A percentile compares a stretch with the other conserved stretches of the same genome.
These are phyloP conservation scores for Eilema sororculum DNA, from an alignment of 2,888 invertebrate species.

Conservation along the genomic window DNA sequence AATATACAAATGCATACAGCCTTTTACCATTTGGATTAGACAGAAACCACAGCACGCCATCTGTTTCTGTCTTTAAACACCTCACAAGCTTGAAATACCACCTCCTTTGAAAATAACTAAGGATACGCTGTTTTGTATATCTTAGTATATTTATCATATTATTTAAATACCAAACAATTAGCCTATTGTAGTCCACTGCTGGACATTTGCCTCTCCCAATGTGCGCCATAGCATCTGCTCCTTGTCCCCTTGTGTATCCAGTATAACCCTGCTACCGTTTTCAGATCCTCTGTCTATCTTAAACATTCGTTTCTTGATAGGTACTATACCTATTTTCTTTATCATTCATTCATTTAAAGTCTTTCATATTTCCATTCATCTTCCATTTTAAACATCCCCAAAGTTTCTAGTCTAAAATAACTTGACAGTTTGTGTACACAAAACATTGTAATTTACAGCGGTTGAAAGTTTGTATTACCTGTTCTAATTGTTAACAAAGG, in stretches of 20 bases:
- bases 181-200: not conserved
- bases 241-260: no score
- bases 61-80: not conserved
- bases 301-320: no score
- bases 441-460: constrained; percentile 26
- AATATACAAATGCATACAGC: not conserved
- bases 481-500: constrained; percentile 51
- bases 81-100: no score
- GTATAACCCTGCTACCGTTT: no score
- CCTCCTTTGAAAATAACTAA: no score
- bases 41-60: not conserved
- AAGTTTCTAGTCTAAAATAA: constrained; percentile 8
- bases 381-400: not conserved
- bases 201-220: no score
- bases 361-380: not conserved
- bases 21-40: not conserved
- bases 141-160: no score
- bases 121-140: no score
- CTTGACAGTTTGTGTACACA: constrained; percentile 3
- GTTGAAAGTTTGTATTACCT: constrained; percentile 37
- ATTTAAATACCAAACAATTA: no score
- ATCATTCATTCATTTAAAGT: not conserved
- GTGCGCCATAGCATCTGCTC: no score
- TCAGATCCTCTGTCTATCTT: no score
- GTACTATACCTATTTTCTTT: no score